phyloP scores from a whole-genome alignment of 2,113 vertebrate genomes.

The Cairina moschata region DNA sequence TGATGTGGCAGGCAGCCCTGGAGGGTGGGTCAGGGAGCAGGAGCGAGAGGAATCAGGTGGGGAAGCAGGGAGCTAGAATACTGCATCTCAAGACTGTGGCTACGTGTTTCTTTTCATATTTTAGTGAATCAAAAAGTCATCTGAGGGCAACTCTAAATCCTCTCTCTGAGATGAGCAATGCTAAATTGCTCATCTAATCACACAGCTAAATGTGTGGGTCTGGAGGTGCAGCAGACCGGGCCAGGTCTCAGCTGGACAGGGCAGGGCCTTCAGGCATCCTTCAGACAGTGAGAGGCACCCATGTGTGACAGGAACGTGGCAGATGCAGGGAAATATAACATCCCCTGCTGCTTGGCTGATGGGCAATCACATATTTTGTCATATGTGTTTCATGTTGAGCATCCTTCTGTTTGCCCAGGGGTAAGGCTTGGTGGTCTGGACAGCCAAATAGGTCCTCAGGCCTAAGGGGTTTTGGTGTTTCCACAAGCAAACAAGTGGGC shows the following conservation, averaged over 20 bases:
- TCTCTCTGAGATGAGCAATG: neutral
- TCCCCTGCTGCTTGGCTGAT: neutral
- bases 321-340: neutral
- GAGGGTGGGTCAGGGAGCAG: neutral
- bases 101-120: slow-evolving; percentile 14
- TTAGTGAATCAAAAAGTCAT: neutral
- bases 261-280: neutral
- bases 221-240: neutral
- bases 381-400: neutral
- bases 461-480: neutral
- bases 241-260: neutral
- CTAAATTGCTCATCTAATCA: too few relatives aligned
- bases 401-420: neutral
- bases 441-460: neutral
- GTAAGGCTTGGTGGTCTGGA: neutral
- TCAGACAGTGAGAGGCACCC: neutral
- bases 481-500: neutral
- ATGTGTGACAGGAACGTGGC: neutral
- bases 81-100: neutral
- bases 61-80: neutral
- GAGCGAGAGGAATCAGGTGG: neutral
- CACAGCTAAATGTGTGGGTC: neutral
- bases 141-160: neutral
- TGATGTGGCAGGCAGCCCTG: neutral
- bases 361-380: neutral